Percentiles rank a stretch among this genome's conserved stretches.
Evolutionary conservation across 2,113 vertebrate genomes (phyloP).

Genomic region (Sula dactylatra): DNA sequence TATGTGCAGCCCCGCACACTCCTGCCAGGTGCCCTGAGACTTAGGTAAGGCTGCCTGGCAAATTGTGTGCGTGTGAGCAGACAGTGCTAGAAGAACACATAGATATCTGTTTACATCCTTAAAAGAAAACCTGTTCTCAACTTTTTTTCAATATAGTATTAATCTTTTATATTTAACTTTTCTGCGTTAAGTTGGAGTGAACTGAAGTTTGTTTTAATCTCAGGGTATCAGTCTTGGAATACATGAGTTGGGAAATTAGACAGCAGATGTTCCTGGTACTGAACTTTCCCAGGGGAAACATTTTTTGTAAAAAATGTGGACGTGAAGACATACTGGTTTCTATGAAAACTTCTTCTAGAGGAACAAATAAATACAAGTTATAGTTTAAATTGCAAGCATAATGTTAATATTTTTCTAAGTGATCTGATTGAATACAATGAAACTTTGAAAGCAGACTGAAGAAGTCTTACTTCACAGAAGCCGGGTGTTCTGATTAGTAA

Average conservation of each 20-base stretch:
- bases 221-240: background rate
- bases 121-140: background rate
- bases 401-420: background rate
- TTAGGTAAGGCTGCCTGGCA: background rate
- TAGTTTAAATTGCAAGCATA: background rate
- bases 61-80: accelerated
- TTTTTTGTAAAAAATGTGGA: background rate
- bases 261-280: background rate
- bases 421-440: background rate
- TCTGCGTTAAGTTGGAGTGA: background rate
- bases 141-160: background rate
- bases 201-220: background rate
- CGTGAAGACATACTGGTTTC: background rate
- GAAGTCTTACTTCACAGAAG: background rate
- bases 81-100: background rate
- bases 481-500: background rate
- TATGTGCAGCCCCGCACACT: background rate
- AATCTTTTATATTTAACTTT: background rate
- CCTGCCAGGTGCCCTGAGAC: background rate
- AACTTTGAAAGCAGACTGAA: background rate
- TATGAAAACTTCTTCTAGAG: background rate
- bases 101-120: background rate
- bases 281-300: accelerated
- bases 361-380: background rate
- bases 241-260: background rate